These are phyloP conservation scores for Tanytarsus gracilentus DNA, from an alignment of 2,888 invertebrate species.

Conservation along the genomic window DNA sequence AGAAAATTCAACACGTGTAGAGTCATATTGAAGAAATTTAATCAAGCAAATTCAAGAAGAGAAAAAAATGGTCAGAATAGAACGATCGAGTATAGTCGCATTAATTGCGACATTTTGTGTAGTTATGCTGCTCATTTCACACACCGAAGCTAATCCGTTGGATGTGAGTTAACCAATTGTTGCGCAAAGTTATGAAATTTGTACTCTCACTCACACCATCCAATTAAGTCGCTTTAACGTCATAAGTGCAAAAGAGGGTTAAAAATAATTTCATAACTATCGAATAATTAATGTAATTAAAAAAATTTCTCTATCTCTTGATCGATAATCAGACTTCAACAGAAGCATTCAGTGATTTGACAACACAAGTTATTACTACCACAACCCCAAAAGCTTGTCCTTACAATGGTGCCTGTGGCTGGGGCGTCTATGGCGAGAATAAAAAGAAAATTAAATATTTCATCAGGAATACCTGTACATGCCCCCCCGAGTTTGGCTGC, in stretches of 20 bases:
- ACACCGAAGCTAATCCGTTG: neutral
- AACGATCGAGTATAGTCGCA: neutral
- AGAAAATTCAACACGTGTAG: slow-evolving; percentile 3
- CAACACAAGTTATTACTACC: neutral
- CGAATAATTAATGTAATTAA: too few relatives aligned
- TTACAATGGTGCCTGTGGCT: slow-evolving; percentile 14
- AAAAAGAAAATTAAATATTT: slow-evolving; percentile 12
- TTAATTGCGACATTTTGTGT: neutral
- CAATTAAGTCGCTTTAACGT: neutral
- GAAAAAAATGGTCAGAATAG: neutral
- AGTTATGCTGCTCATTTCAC: neutral
- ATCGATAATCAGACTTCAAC: too few relatives aligned
- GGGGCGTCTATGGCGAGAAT: slow-evolving; percentile 17
- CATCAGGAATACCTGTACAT: slow-evolving; percentile 20
- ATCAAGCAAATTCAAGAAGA: neutral
- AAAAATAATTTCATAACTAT: too few relatives aligned
- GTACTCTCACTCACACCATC: neutral
- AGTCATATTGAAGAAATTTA: neutral
- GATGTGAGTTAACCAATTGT: neutral
- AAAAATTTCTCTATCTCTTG: too few relatives aligned
- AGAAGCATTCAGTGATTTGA: neutral
- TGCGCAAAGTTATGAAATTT: neutral
- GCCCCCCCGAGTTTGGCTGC: neutral
- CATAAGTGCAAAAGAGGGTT: slow-evolving; percentile 3
- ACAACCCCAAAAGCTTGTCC: neutral